Evolutionary conservation across 2,797 vertebrate genomes (phyloP).

Genomic region (Dermochelys coriacea): DNA sequence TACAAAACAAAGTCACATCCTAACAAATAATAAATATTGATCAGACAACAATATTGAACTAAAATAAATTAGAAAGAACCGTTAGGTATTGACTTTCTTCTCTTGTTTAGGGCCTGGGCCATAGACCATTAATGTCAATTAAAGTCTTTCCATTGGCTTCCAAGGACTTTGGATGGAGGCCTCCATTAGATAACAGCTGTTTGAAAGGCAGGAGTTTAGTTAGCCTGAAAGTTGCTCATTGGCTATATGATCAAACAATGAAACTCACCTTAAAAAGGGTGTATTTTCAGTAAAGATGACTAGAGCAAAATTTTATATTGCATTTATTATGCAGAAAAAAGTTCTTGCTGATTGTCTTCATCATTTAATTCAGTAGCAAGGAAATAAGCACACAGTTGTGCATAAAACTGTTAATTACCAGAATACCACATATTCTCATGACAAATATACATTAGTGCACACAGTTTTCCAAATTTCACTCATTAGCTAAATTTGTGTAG

Average conservation of each 20-base stretch:
- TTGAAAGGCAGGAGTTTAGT: neutral
- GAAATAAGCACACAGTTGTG: constrained; percentile 44
- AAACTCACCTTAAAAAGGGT: neutral
- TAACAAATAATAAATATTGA: constrained; percentile 73
- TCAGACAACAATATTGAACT: constrained; percentile 38
- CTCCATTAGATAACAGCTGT: neutral
- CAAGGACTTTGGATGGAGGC: neutral
- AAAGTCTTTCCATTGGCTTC: neutral
- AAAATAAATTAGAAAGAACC: constrained; percentile 73
- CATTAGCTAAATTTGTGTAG: constrained; percentile 57
- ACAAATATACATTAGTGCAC: constrained; percentile 72
- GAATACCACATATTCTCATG: constrained; percentile 46
- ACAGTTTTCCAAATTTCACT: constrained; percentile 42
- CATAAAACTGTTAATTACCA: constrained; percentile 8
- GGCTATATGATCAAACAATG: neutral
- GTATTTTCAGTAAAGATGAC: neutral
- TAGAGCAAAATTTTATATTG: constrained; percentile 21
- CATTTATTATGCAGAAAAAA: constrained; percentile 73
- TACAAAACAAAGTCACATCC: constrained; percentile 50
- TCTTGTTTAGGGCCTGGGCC: constrained; percentile 17
- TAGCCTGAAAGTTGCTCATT: neutral
- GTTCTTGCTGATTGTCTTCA: constrained; percentile 78
- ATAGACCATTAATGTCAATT: neutral
- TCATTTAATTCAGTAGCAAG: constrained; percentile 68
- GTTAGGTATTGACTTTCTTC: constrained; percentile 15